Conservation (phyloP, 1,140 invertebrate genomes). For the Trachelipus rathkii region DNA sequence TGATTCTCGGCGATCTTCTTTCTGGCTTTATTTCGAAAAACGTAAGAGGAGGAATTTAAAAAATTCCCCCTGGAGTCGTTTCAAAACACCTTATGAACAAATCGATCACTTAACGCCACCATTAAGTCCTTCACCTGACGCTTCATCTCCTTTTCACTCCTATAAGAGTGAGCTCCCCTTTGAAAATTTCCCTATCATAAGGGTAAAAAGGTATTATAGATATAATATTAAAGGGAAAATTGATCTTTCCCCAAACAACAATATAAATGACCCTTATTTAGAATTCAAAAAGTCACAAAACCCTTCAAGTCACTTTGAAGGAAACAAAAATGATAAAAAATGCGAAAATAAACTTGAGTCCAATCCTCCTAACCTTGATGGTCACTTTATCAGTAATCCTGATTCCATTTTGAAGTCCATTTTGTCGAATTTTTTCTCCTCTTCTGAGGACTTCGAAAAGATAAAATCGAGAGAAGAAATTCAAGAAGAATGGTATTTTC, state of each 20-base stretch:
- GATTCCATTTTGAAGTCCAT: background rate
- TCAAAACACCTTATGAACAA: background rate
- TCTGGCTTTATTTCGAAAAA: background rate
- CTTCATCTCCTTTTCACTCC: background rate
- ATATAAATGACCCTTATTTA: background rate
- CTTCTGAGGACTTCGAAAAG: background rate
- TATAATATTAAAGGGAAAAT: background rate
- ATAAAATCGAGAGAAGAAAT: background rate
- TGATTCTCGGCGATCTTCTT: background rate
- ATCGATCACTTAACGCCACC: background rate
- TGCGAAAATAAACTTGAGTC: too few species aligned
- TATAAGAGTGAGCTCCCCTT: background rate
- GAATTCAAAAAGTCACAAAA: background rate
- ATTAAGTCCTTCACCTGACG: background rate
- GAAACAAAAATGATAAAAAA: too few species aligned
- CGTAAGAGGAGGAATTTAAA: background rate
- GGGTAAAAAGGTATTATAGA: background rate
- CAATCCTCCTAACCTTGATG: too few species aligned
- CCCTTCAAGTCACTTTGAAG: background rate
- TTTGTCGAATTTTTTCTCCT: background rate
- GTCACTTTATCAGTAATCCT: background rate
- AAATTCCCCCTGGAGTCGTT: background rate
- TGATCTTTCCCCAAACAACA: background rate
- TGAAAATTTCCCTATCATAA: background rate
- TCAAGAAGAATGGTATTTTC: background rate